phyloP scores from a whole-genome alignment of 2,797 vertebrate species.

The Smutsia gigantea region DNA sequence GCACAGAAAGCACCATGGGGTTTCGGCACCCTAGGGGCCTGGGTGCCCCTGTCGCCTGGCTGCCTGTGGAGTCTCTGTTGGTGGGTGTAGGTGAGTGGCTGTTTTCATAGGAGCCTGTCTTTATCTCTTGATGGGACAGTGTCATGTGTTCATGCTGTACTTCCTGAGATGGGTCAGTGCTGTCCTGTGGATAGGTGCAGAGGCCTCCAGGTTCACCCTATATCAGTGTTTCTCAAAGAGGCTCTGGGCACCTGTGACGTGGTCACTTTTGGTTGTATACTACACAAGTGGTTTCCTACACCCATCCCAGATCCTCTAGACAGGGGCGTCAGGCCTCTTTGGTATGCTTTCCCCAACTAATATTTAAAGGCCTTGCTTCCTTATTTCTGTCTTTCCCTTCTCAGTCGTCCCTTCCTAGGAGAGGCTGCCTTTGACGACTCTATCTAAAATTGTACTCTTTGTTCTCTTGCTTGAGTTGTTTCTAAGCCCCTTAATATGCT shows the following conservation, averaged over 20 bases:
- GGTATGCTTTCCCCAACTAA: neutral
- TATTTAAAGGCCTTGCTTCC: neutral
- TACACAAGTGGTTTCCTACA: neutral
- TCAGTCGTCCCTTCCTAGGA: neutral
- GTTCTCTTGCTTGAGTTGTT: neutral
- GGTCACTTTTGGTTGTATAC: neutral
- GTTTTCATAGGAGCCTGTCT: neutral
- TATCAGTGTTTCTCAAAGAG: neutral
- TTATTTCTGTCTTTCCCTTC: neutral
- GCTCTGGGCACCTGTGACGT: neutral
- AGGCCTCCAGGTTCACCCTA: fast-evolving
- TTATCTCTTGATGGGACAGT: neutral
- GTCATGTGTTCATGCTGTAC: neutral
- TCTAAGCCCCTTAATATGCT: neutral
- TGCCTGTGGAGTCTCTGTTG: neutral
- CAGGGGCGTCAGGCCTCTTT: neutral
- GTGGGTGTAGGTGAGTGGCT: neutral
- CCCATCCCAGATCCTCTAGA: neutral
- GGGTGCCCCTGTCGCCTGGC: too few species aligned
- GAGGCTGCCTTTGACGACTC: neutral
- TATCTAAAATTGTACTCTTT: neutral
- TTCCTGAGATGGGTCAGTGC: neutral
- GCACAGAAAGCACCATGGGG: neutral
- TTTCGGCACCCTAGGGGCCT: too few species aligned
- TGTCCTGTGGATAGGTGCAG: neutral